Evolutionary conservation across 2,888 invertebrate species (phyloP).

Genomic region (Ophion slaviceki): DNA sequence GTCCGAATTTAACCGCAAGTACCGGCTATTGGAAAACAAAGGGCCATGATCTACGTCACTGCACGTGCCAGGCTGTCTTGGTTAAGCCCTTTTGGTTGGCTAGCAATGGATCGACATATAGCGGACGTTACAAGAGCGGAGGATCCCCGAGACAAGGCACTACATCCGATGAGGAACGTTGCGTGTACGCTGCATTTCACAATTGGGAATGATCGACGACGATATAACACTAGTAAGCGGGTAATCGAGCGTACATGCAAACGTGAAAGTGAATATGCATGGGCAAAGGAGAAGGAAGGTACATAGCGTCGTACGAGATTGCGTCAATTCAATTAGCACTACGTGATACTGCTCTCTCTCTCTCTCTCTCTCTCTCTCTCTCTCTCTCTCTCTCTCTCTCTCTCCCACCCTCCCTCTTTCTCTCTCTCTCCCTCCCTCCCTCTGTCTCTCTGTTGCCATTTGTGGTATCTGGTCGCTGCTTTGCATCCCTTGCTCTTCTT

Average conservation of each 20-base stretch:
- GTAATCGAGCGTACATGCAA: conserved; percentile 45
- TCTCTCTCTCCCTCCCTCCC: conserved; percentile 8
- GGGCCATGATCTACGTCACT: conserved; percentile 4
- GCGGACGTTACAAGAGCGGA: conserved; percentile 5
- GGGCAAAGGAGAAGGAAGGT: conserved; percentile 24
- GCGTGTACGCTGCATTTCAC: conserved; percentile 56
- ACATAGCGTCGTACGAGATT: conserved; percentile 56
- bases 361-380: conserved; percentile 5
- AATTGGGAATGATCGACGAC: conserved; percentile 65
- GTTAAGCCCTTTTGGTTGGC: conserved; percentile 39
- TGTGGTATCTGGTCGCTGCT: neutral
- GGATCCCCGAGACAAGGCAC: conserved; percentile 46
- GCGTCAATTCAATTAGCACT: conserved; percentile 65
- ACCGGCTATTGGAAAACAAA: conserved; percentile 13
- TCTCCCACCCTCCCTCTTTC: conserved; percentile 1
- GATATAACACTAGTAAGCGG: conserved; percentile 50
- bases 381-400: conserved; percentile 11
- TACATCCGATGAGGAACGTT: conserved; percentile 61
- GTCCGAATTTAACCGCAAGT: conserved; percentile 1
- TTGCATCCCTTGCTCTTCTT: conserved; percentile 9
- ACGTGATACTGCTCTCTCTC: conserved; percentile 39
- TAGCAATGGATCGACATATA: neutral
- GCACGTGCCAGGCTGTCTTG: neutral
- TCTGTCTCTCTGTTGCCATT: neutral
- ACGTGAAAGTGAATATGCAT: conserved; percentile 40